Base-by-base conservation (phyloP, 2,797 vertebrate species). In the Sarcophilus harrisii region DNA sequence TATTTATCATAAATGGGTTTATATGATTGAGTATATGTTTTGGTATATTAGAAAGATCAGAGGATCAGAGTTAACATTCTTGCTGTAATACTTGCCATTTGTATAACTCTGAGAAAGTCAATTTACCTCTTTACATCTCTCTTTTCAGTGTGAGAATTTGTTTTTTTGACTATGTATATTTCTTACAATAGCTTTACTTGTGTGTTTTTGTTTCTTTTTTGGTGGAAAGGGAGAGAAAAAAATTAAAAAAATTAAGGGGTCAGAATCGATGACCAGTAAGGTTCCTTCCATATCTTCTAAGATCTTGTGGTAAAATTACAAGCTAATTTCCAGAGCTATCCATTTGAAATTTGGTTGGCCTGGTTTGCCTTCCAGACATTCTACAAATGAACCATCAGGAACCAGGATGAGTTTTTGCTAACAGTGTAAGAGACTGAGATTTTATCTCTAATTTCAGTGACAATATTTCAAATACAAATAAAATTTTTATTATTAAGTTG, bases 391-490 rank as follows among this genome's bases (percentile, higher is more conserved):
- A 73, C 9, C 91, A 92, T 90, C 81, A 38, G 66, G 92, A 94
- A 92, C 94, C 57, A 94, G 27, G 52, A 90, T 89, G 62, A 95
- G 91, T 21, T 96, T 91, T 94, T 49, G 57, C 21, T 91, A 24
- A 24, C 30, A 38, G 6, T 9, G 89, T 58, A 58, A 27, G 90
- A 93, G 93, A 28, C 58, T 55, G 28, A 38, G 18, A 73, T 24
- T 57, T 90, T 57, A 2, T 87, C 52, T 92, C 54, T 60, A 87
- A 93, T 52, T 24, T 54, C 57, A 92, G 58, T 58, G 94, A 89
- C 62, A 87, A 81, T 27, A 62, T 91, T 95, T 90, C 58, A 93
- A 94, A 96, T 24, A 18, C 91, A 94, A 95, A 87, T 60, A 66
- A 6, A 93, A 24, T 49, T 94, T 59, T 92, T 29, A 49, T 12